phyloP scores from a whole-genome alignment of 2,888 invertebrate species.

The Petrolisthes manimaculis region DNA sequence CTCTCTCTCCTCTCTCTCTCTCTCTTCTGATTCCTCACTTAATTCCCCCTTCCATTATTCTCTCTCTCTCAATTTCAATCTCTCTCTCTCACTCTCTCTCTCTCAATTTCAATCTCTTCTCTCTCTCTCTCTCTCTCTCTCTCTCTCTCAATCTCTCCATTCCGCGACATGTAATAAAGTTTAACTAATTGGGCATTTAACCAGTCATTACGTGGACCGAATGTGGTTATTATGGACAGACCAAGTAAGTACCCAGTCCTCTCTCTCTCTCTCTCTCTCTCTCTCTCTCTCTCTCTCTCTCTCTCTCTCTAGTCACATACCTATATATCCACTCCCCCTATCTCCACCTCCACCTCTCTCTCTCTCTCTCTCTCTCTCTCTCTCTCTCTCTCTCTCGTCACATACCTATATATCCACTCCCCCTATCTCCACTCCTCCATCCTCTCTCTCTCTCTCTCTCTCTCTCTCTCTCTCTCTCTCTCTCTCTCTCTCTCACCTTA shows the following conservation, averaged over 20 bases:
- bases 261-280: too few species aligned
- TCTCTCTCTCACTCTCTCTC: background rate
- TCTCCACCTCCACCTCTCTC: background rate
- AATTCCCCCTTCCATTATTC: too few species aligned
- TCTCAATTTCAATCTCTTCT: background rate
- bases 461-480: background rate
- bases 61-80: background rate
- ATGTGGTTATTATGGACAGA: too few species aligned
- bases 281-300: background rate
- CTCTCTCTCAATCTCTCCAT: too few species aligned
- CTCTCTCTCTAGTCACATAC: background rate
- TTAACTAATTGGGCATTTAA: too few species aligned
- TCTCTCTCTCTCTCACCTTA: background rate
- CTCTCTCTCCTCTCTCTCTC: too few species aligned
- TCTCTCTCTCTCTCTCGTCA: background rate
- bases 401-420: too few species aligned
- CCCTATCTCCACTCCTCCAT: background rate
- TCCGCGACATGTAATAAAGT: too few species aligned
- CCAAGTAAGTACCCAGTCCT: too few species aligned
- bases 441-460: background rate
- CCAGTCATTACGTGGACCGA: too few species aligned
- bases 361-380: background rate
- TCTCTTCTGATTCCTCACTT: too few species aligned
- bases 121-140: background rate
- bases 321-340: background rate